Percentiles rank a stretch among this genome's conserved stretches.
These are phyloP conservation scores for Herpetotheres cachinnans DNA, from an alignment of 2,113 vertebrate genomes.

Conservation along the genomic window DNA sequence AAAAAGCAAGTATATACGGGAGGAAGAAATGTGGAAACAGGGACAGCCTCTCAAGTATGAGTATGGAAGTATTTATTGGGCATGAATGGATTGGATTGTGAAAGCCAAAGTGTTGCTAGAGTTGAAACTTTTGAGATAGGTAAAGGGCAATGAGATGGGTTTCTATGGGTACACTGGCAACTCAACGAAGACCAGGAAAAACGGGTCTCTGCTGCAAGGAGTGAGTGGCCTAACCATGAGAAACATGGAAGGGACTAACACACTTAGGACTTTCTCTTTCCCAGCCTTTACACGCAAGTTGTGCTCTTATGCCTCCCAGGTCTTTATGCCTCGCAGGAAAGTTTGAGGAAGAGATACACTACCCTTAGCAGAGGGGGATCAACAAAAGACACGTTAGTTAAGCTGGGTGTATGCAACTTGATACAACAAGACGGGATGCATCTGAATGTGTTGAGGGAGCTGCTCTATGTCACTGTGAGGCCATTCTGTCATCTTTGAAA, in stretches of 20 bases:
- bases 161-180: neutral
- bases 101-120: neutral
- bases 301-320: neutral
- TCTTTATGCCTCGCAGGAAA: neutral
- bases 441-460: neutral
- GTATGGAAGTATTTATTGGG: neutral
- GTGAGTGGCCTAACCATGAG: neutral
- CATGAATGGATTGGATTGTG: neutral
- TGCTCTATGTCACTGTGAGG: neutral
- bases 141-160: neutral
- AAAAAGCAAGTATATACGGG: neutral
- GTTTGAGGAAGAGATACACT: neutral
- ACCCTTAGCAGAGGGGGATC: rapidly evolving
- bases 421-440: neutral
- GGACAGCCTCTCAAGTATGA: rapidly evolving
- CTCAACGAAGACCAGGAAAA: neutral
- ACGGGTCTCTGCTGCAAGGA: neutral
- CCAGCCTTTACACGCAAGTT: neutral
- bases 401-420: neutral
- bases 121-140: neutral
- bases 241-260: neutral
- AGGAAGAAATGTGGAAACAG: neutral
- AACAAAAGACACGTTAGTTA: neutral
- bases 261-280: neutral
- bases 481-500: neutral